phyloP scores from a whole-genome alignment of 1,140 invertebrate species.

The Agrypnia vestita region DNA sequence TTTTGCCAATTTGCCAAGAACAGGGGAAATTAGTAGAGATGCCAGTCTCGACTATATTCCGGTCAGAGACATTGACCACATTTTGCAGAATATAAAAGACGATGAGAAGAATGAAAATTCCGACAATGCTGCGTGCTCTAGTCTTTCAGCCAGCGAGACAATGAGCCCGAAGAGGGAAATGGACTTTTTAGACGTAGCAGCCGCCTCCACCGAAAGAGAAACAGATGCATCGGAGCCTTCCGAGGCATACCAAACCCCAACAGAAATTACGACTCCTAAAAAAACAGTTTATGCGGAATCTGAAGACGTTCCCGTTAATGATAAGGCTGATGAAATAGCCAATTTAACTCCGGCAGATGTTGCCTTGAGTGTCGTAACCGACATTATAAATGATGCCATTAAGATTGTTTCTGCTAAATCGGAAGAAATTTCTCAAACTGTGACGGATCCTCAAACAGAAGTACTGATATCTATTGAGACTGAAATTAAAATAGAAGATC shows the following conservation, averaged over 20 bases:
- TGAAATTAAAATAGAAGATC: constrained; percentile 32
- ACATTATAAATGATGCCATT: constrained; percentile 70
- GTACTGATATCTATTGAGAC: constrained; percentile 38
- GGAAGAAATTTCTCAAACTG: neutral
- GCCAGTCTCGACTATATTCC: constrained; percentile 72
- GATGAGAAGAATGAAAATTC: constrained; percentile 65
- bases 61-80: constrained; percentile 70
- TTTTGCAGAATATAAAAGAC: constrained; percentile 63
- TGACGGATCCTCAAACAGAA: constrained; percentile 8
- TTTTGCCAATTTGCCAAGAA: constrained; percentile 33
- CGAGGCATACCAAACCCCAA: constrained; percentile 76
- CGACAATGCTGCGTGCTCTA: constrained; percentile 68
- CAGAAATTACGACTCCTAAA: constrained; percentile 72
- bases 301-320: constrained; percentile 72
- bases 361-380: constrained; percentile 70
- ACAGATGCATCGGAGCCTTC: constrained; percentile 77
- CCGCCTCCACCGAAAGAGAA: constrained; percentile 64
- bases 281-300: constrained; percentile 69
- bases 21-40: constrained; percentile 56
- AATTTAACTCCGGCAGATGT: constrained; percentile 69
- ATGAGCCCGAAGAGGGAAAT: constrained; percentile 69
- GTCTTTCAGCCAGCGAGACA: constrained; percentile 70
- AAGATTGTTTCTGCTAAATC: constrained; percentile 64
- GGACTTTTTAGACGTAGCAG: constrained; percentile 65
- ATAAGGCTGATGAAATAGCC: constrained; percentile 70